phyloP scores from a whole-genome alignment of 1,140 invertebrate genomes.

The Cherax quadricarinatus region DNA sequence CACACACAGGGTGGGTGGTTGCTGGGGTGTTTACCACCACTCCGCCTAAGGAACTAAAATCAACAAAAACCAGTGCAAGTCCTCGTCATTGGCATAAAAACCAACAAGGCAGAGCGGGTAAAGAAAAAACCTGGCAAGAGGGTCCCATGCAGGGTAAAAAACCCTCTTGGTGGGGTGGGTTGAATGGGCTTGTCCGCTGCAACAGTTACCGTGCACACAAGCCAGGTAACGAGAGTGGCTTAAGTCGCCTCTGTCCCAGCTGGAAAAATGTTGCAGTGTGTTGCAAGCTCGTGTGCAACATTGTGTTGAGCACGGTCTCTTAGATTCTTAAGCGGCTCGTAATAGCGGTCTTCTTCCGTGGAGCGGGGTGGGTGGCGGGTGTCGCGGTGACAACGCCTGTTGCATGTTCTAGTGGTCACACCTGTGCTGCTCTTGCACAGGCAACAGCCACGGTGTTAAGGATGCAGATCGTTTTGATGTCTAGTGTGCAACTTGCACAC shows the following conservation, averaged over 20 bases:
- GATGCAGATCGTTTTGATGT: too few species aligned
- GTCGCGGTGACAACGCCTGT: background rate
- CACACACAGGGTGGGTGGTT: background rate
- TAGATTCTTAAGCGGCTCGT: background rate
- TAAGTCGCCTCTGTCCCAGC: background rate
- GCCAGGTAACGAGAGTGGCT: constrained; percentile 22
- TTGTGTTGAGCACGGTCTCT: constrained; percentile 43
- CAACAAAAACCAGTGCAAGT: constrained; percentile 1
- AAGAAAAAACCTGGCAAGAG: background rate
- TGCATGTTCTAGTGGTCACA: too few species aligned
- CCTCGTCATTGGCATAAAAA: constrained; percentile 20
- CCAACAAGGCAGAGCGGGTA: background rate
- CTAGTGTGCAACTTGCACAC: too few species aligned
- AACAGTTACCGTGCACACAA: constrained; percentile 22
- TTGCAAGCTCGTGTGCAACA: constrained; percentile 43
- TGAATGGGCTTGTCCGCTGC: constrained; percentile 38
- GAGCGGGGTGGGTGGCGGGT: background rate
- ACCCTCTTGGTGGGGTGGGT: background rate
- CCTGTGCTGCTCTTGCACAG: too few species aligned
- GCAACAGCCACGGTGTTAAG: too few species aligned
- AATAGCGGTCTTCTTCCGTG: background rate
- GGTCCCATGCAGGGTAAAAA: background rate
- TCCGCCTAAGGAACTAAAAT: background rate
- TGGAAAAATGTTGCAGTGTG: constrained; percentile 38
- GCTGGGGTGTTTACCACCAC: background rate